phyloP scores from a whole-genome alignment of 2,797 vertebrate genomes.

The Erethizon dorsatum region DNA sequence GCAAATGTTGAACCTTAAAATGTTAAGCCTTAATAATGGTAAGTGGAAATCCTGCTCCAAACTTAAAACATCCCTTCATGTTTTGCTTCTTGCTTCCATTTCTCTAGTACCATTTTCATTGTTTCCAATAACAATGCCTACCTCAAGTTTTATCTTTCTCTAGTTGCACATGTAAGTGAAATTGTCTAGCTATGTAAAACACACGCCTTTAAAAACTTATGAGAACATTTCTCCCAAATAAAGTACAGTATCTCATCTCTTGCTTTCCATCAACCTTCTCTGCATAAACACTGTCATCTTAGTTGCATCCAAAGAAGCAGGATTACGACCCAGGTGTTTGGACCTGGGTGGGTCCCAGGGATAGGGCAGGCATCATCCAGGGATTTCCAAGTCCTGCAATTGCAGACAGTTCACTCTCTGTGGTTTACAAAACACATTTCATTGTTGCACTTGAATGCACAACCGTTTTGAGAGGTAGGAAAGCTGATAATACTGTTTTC shows the following conservation, averaged over 20 bases:
- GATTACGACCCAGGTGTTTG: neutral
- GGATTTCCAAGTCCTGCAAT: neutral
- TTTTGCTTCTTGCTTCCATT: neutral
- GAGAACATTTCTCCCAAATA: neutral
- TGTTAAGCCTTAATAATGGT: neutral
- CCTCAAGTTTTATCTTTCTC: neutral
- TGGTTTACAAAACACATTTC: neutral
- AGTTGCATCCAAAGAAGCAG: neutral
- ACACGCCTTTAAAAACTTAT: neutral
- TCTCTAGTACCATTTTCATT: neutral
- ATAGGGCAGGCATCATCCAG: rapidly evolving
- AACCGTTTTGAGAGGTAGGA: neutral
- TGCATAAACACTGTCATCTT: neutral
- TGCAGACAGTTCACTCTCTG: neutral
- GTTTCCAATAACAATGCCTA: constrained; percentile 51
- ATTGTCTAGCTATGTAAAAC: neutral
- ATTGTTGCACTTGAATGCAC: neutral
- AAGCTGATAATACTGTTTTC: neutral
- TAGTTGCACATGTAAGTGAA: neutral
- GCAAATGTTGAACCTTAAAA: neutral
- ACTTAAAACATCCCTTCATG: neutral
- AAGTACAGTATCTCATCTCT: neutral
- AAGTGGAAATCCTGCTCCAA: constrained; percentile 16
- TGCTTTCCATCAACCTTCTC: neutral
- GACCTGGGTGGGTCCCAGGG: too few relatives aligned